phyloP scores from a whole-genome alignment of 2,113 vertebrate species.

The Macrotus californicus region DNA sequence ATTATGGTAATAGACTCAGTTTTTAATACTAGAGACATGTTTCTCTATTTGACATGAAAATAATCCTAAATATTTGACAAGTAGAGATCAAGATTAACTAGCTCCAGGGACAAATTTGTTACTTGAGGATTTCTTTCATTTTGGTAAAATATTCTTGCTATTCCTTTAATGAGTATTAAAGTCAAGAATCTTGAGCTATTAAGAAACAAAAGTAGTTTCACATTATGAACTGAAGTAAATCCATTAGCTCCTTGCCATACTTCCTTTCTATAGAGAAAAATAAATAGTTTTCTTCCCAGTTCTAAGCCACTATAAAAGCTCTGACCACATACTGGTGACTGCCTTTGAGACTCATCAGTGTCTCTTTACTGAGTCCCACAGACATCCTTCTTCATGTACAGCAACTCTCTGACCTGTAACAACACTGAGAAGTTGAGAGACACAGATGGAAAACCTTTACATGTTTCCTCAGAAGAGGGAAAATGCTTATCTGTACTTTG shows the following conservation, averaged over 20 bases:
- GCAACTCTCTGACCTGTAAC: too few species aligned
- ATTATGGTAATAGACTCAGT: background rate
- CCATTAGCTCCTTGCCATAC: background rate
- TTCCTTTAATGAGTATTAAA: background rate
- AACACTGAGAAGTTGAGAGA: background rate
- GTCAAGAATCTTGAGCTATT: background rate
- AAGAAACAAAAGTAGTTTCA: background rate
- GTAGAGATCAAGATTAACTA: background rate
- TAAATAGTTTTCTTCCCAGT: background rate
- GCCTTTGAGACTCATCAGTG: background rate
- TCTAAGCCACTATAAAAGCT: background rate
- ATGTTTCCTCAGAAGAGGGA: background rate
- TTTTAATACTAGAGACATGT: background rate
- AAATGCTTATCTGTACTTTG: background rate
- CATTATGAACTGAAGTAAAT: background rate
- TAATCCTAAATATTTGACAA: background rate
- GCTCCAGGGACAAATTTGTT: background rate
- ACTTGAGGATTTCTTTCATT: background rate
- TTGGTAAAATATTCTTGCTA: background rate
- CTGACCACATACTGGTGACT: too few species aligned
- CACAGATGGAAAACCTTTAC: too few species aligned
- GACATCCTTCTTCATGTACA: background rate
- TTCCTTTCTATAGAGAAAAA: background rate
- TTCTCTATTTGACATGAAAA: background rate
- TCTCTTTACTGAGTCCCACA: background rate